A percentile compares a stretch with the other conserved stretches of the same genome.
phyloP scores from a whole-genome alignment of 2,888 invertebrate species.

The Shargacucullia verbasci region DNA sequence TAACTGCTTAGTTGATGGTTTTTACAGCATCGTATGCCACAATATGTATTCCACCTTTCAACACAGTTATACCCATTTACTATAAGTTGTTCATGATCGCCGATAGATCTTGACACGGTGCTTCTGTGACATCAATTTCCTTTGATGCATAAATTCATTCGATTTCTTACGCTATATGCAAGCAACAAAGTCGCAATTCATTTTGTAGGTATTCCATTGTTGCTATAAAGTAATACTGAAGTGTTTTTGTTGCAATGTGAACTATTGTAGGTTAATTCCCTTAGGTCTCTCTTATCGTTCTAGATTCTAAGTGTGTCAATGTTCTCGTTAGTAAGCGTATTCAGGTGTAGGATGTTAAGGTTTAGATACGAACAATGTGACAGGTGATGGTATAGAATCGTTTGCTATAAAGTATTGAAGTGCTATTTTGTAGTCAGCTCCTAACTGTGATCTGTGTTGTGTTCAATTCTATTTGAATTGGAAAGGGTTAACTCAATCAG shows the following conservation, averaged over 20 bases:
- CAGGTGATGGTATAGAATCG: conserved; percentile 33
- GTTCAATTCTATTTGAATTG: conserved; percentile 3
- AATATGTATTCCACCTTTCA: conserved; percentile 40
- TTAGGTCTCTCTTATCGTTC: conserved; percentile 51
- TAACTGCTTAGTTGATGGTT: background rate
- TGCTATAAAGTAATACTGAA: conserved; percentile 45
- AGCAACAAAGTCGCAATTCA: conserved; percentile 17
- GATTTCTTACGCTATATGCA: background rate
- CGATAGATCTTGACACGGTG: conserved; percentile 44
- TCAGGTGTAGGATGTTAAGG: conserved; percentile 29
- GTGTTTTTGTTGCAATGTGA: conserved; percentile 54
- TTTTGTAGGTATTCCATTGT: conserved; percentile 24
- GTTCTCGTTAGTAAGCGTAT: conserved; percentile 47
- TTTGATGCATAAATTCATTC: conserved; percentile 44
- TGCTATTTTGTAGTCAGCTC: conserved; percentile 10
- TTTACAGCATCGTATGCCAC: conserved; percentile 16
- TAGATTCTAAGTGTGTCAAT: conserved; percentile 51
- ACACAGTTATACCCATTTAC: conserved; percentile 27
- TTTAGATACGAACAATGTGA: conserved; percentile 20
- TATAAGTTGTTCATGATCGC: conserved; percentile 43
- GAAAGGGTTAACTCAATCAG: background rate
- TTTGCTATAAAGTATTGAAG: conserved; percentile 15
- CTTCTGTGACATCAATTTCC: conserved; percentile 54
- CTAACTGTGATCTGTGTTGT: conserved; percentile 17
- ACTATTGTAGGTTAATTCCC: conserved; percentile 56